Conservation (phyloP, 2,113 vertebrate genomes). For the Damaliscus lunatus region DNA sequence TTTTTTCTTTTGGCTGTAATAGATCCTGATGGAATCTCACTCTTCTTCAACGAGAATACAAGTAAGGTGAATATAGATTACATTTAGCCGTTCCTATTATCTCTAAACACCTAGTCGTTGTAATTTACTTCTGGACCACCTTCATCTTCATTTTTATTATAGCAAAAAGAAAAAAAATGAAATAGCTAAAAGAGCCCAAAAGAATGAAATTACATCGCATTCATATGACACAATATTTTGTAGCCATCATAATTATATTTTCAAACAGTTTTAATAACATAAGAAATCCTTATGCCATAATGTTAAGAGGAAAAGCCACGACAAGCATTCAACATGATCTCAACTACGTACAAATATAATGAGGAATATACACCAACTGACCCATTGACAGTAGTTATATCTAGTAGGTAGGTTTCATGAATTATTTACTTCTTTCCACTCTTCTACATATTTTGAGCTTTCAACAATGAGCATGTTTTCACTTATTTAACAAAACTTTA, state of each 20-base stretch:
- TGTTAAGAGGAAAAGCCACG: background rate
- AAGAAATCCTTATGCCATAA: background rate
- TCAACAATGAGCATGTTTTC: background rate
- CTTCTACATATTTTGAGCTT: background rate
- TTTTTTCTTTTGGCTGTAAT: background rate
- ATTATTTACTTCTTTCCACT: background rate
- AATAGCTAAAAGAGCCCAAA: background rate
- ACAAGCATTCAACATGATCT: background rate
- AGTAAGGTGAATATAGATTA: background rate
- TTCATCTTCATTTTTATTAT: background rate
- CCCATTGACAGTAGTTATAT: background rate
- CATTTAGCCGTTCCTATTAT: background rate
- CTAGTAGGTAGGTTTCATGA: background rate
- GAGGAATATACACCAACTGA: background rate
- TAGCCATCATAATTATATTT: background rate
- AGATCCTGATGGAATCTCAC: background rate
- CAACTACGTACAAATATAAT: background rate
- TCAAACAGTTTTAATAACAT: background rate
- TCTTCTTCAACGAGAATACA: background rate
- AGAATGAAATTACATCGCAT: background rate
- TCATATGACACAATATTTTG: background rate
- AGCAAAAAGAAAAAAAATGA: background rate
- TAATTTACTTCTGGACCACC: background rate
- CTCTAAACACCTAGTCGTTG: background rate
- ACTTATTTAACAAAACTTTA: background rate